Evolutionary conservation across 2,888 invertebrate species (phyloP).

Genomic region (Cenopis cana): DNA sequence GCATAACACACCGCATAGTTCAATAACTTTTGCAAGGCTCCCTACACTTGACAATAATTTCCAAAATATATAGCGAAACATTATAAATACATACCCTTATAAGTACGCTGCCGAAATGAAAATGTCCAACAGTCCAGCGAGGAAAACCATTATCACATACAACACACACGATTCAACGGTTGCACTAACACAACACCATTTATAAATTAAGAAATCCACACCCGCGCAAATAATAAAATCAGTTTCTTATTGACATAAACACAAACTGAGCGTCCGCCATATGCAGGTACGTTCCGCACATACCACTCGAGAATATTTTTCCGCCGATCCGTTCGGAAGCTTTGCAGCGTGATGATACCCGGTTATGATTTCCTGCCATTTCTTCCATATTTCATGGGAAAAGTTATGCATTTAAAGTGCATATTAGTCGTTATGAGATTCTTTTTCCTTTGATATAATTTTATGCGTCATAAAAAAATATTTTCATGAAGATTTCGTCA

Average conservation of each 20-base stretch:
- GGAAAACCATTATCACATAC: conserved; percentile 80
- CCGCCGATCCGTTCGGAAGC: conserved; percentile 44
- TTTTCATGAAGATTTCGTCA: neutral
- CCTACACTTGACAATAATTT: conserved; percentile 51
- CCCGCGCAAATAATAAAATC: conserved; percentile 83
- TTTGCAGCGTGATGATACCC: neutral
- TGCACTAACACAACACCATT: conserved; percentile 77
- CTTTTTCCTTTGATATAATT: neutral
- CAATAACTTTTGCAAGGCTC: conserved; percentile 12
- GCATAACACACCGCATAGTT: conserved; percentile 4
- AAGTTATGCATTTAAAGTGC: neutral
- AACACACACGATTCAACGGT: conserved; percentile 76
- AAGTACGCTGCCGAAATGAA: conserved; percentile 73
- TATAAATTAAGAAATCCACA: conserved; percentile 76
- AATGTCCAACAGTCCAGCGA: conserved; percentile 75
- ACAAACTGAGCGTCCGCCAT: conserved; percentile 85
- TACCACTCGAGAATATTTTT: conserved; percentile 55
- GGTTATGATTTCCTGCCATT: neutral
- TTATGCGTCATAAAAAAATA: too few species aligned
- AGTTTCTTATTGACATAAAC: conserved; percentile 85
- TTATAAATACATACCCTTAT: conserved; percentile 80
- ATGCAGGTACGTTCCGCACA: conserved; percentile 80
- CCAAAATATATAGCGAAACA: conserved; percentile 68
- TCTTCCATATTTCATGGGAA: neutral
- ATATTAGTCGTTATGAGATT: neutral